Evolutionary conservation across 2,888 invertebrate species (phyloP).

Genomic region (Zootermopsis nevadensis): DNA sequence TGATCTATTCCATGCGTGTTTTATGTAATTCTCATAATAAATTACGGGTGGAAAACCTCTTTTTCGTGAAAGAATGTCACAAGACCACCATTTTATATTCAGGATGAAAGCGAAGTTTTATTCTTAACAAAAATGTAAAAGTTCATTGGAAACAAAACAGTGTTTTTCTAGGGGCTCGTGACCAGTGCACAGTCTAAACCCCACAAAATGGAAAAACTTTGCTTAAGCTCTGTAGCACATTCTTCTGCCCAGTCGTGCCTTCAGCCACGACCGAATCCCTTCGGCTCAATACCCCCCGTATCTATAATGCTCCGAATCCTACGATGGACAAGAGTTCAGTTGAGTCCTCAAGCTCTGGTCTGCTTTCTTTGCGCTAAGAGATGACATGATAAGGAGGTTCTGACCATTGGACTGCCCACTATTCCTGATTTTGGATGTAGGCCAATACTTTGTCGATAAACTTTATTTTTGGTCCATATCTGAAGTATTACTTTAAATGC

Average conservation of each 20-base stretch:
- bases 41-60: too few relatives aligned
- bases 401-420: too few relatives aligned
- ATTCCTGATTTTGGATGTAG: too few relatives aligned
- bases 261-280: constrained; percentile 28
- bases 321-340: neutral
- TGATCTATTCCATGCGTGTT: too few relatives aligned
- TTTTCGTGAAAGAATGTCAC: too few relatives aligned
- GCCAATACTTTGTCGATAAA: too few relatives aligned
- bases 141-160: neutral
- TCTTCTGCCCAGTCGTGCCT: constrained; percentile 14
- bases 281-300: constrained; percentile 12
- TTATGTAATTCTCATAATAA: too few relatives aligned
- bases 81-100: neutral
- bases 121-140: neutral
- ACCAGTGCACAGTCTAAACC: constrained; percentile 31
- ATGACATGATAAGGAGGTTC: too few relatives aligned
- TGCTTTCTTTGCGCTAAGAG: too few relatives aligned
- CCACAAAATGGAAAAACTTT: constrained; percentile 52
- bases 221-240: constrained; percentile 34
- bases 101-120: neutral
- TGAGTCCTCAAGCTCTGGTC: too few relatives aligned
- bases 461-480: too few relatives aligned
- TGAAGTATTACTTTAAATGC: too few relatives aligned
- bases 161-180: neutral
- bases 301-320: neutral